Base-by-base conservation (phyloP, 2,888 invertebrate species). In the Epistrophella euchroma region DNA sequence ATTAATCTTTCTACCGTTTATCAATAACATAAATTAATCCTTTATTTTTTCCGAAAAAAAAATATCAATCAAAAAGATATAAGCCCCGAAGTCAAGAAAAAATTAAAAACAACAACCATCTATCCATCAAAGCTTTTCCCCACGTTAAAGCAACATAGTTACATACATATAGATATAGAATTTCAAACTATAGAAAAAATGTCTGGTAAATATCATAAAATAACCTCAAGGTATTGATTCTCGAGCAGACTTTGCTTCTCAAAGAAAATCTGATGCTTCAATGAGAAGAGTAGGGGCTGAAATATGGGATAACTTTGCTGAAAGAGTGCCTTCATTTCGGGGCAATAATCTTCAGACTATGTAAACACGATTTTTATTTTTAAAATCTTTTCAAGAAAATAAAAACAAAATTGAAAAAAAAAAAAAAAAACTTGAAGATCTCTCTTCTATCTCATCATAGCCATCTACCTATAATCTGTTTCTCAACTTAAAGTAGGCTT, bases 281-380 rank as follows among this genome's bases (percentile, higher is more conserved):
- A n/a, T 35, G 15, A 25, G 15, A 47, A 66, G 17, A 22, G 1
- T 6, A 35, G 28, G n/a, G 7, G 9, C 6, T 0, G 13, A 62
- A 45, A 64, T 17, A 13, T n/a, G 15, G 2, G n/a, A 25, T 10
- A 45, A 64, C 25, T 28, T 45, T 17, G n/a, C 43, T 43, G 15
- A 37, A 11, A 68, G 6, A 10, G 25, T 68, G 52, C 22, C 22
- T 52, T 37, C 35, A 50, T 82, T 81, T 82, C 52, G 60, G 60
- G 52, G 52, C 72, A 82, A 77, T 82, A 77, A 72, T 77, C 82
- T 68, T 52, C 58, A 76, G 76, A 76, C 81, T 76, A 75, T 76
- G 70, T 78, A 83, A 83, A 83, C 64, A 78, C n/a, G 25, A 2
- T 37, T 66, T 13, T 32, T 37, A 50, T 64, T 15, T 32, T n/a